Evolutionary conservation across 2,113 vertebrate species (phyloP).

Genomic region (Odocoileus hemionus): DNA sequence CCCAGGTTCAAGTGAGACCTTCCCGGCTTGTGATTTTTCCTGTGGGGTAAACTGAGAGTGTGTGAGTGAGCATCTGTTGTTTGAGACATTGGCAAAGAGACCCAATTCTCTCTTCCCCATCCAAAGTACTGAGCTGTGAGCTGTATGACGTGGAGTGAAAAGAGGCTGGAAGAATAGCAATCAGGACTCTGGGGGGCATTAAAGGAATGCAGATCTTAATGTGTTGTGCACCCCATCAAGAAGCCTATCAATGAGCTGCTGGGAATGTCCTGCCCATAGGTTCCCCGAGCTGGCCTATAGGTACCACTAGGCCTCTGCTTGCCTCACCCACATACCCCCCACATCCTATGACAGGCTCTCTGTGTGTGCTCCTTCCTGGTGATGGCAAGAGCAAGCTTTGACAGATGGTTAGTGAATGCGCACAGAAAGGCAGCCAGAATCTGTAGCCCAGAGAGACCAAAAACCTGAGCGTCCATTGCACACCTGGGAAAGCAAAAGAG

Average conservation of each 20-base stretch:
- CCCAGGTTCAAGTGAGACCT: background rate
- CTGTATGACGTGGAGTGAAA: background rate
- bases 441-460: background rate
- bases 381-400: background rate
- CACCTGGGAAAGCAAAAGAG: background rate
- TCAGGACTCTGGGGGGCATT: background rate
- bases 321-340: fast-evolving
- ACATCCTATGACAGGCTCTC: background rate
- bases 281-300: background rate
- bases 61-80: background rate
- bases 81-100: background rate
- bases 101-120: background rate
- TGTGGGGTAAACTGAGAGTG: background rate
- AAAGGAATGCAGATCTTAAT: background rate
- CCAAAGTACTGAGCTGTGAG: background rate
- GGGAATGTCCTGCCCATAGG: background rate
- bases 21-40: background rate
- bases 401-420: background rate
- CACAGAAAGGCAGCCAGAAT: background rate
- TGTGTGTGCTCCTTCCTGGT: background rate
- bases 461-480: background rate
- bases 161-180: background rate
- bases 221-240: background rate
- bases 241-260: background rate
- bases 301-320: background rate